Base-by-base conservation (phyloP, 2,113 vertebrate species). In the Tringa solitaria region DNA sequence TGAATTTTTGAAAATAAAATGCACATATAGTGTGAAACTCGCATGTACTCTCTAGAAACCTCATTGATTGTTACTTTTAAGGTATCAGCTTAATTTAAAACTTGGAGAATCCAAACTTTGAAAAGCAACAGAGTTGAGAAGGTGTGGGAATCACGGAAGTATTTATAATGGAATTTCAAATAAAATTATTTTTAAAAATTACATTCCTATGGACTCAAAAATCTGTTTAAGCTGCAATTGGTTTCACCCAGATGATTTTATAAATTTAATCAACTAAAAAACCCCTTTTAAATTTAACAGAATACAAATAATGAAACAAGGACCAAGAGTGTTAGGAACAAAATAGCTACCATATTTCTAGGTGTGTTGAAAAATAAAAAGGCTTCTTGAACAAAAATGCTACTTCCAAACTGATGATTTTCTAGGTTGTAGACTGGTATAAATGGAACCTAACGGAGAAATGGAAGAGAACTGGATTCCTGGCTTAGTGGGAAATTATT, bases 1-100 rank as follows among this genome's bases (percentile, higher is more conserved):
- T 59, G 6, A 69, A 68, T 73, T 89, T 93, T 54, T 83, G 19
- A 46, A 70, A 81, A 70, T 37, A 41, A 85, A 91, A 21, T 5
- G 26, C 2, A 18, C 4, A 5, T 33, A 37, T 32, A 70, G 21
- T 53, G 43, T 0, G 3, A 73, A 78, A 3, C 1, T 89, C 4
- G 45, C 16, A 41, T 70, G 5, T 41, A 82, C 3, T n/a, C 4
- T 53, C 16, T 81, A 53, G 60, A 78, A 67, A 41, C 9, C 74
- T 4, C 12, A 43, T 46, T 10, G 17, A 2, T n/a, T 85, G 5
- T 72, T 76, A n/a, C 8, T 75, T 76, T 63, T 41, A 56, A 57
- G 17, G 59, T 19, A 51, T 7, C 11, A 63, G 11, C 59, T 92
- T 82, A 90, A 85, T 21, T 64, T n/a, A n/a, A 14, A 64, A 48